Percentiles rank a stretch among this genome's conserved stretches.
Conservation (phyloP, 2,888 invertebrate genomes). For the Barypeithes pellucidus region DNA sequence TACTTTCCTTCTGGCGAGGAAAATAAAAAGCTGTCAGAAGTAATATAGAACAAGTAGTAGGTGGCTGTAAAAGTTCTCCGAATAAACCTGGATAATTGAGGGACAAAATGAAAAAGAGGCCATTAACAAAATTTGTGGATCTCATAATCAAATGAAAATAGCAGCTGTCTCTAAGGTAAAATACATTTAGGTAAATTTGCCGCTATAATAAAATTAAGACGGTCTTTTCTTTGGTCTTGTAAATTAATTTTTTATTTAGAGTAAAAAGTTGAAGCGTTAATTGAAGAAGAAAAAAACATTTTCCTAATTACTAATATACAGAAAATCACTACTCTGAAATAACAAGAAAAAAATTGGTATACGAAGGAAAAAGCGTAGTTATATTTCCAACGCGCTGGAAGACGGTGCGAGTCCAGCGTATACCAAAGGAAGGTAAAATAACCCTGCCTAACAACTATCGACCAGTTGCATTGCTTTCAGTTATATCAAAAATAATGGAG, state of each 20-base stretch:
- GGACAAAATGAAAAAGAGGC: slow-evolving; percentile 9
- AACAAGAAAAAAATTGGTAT: too few species aligned
- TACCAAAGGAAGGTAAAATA: too few species aligned
- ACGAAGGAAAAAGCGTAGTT: too few species aligned
- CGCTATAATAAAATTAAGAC: slow-evolving; percentile 42
- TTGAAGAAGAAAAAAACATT: not conserved
- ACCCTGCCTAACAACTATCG: too few species aligned
- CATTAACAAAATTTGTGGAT: slow-evolving; percentile 44
- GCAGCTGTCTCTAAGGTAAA: slow-evolving; percentile 28
- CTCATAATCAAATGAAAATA: slow-evolving; percentile 38
- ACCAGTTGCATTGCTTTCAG: too few species aligned
- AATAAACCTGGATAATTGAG: slow-evolving; percentile 14
- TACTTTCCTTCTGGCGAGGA: too few species aligned
- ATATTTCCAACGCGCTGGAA: too few species aligned
- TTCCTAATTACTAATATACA: too few species aligned
- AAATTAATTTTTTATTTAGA: slow-evolving; percentile 5
- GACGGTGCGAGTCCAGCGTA: too few species aligned
- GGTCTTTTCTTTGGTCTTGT: not conserved
- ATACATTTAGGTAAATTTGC: slow-evolving; percentile 46
- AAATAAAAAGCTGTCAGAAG: not conserved
- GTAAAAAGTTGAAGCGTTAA: not conserved
- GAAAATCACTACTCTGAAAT: too few species aligned
- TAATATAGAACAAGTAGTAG: not conserved
- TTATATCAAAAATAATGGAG: too few species aligned
- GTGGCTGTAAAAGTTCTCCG: not conserved